Base-by-base conservation (phyloP, 1,140 invertebrate species). In the Pteromalus puparum region DNA sequence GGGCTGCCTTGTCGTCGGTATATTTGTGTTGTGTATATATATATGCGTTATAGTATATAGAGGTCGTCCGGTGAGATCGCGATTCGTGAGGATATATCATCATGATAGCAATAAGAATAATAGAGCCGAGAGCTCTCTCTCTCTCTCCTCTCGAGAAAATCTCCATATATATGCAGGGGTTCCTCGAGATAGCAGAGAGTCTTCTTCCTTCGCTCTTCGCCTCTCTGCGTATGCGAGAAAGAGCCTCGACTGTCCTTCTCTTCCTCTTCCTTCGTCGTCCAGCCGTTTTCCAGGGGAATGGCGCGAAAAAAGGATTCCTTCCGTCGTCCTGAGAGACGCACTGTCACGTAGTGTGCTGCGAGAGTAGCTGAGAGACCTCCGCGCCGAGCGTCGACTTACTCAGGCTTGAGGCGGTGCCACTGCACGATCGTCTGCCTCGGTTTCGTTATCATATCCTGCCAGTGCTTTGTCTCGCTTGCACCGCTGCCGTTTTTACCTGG, bases 381-480 rank as follows among this genome's bases (percentile, higher is more conserved):
- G 5, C 15, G n/a, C 53, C 21, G 53, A n/a, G 53, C 7, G 4
- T 61, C 53, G 53, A n/a, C 87, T 95, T 97, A 97, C 89, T 97
- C 96, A 3, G 97, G 96, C 91, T 97, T 97, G 87, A 97, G 94
- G 88, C 97, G 95, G 91, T 99, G 98, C 97, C 97, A 98, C 88
- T 98, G 97, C 10, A 98, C 97, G 84, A 98, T 97, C 81, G 97
- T 98, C 93, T 98, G 97, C 84, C 97, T 94, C 2, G 98, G 98
- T 90, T 98, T 99, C 53, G 97, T 98, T 84, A 99, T 98, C 98
- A 99, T 99, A 90, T 99, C 98, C 89, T 98, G 97, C 97, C 97
- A 98, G 90, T 98, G 97, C 91, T 98, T 98, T 1, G 97, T 97
- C 91, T 98, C 98, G 18, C 96, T 96, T 13, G 97, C 97, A 7